These are phyloP conservation scores for Vicugna pacos DNA, from an alignment of 2,113 vertebrate genomes.

Conservation along the genomic window DNA sequence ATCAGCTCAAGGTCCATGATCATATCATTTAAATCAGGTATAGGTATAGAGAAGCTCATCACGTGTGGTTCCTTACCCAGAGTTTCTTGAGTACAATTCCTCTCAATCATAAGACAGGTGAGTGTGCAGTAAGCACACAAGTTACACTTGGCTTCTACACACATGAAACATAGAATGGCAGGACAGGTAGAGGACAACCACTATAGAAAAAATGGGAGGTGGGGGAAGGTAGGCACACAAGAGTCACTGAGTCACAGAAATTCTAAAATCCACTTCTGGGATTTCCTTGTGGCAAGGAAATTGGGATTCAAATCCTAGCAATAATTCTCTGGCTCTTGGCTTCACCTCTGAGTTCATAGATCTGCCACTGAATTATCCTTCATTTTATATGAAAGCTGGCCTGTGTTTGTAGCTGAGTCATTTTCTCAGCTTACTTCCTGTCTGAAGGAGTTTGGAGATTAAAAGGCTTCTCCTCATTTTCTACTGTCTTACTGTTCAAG, in stretches of 20 bases:
- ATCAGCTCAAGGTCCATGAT: background rate
- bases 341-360: background rate
- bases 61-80: background rate
- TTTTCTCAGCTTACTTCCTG: background rate
- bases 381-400: background rate
- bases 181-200: background rate
- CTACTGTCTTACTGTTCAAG: background rate
- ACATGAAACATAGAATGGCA: background rate
- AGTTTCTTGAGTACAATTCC: background rate
- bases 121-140: background rate
- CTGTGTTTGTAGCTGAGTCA: background rate
- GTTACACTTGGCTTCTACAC: background rate
- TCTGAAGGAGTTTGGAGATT: background rate
- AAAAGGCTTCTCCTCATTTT: background rate
- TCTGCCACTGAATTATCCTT: background rate
- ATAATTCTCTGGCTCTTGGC: background rate
- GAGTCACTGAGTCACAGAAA: background rate
- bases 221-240: background rate
- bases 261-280: background rate
- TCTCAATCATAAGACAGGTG: background rate
- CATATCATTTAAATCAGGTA: background rate
- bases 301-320: slow-evolving; percentile 2
- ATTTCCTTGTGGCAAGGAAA: background rate
- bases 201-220: background rate
- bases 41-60: background rate